These are phyloP conservation scores for Listronotus oregonensis DNA, from an alignment of 1,140 invertebrate genomes.

Conservation along the genomic window DNA sequence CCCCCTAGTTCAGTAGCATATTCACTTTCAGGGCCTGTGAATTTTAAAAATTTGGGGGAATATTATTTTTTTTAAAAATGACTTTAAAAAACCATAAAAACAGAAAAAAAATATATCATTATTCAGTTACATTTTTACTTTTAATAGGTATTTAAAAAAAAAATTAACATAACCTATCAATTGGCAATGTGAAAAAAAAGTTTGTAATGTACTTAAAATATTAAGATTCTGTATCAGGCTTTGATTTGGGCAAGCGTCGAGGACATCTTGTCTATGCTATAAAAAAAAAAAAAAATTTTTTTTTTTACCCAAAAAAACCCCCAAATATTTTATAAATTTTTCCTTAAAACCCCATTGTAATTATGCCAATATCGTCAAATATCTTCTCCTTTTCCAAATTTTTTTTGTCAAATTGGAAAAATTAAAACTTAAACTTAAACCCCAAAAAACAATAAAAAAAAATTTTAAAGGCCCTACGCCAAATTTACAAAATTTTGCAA, in stretches of 20 bases:
- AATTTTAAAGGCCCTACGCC: no score
- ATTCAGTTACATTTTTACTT: no score
- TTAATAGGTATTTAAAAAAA: background rate
- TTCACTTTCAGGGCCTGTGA: constrained; percentile 71
- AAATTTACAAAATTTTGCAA: no score
- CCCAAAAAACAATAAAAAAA: no score
- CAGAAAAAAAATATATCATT: background rate
- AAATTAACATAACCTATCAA: background rate
- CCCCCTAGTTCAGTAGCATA: constrained; percentile 70
- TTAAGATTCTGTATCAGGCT: background rate
- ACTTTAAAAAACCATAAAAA: background rate
- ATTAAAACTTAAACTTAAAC: no score
- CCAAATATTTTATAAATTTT: no score
- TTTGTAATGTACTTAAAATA: background rate
- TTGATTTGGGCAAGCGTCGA: background rate
- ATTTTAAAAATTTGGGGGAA: constrained; percentile 59
- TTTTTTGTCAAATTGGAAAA: no score
- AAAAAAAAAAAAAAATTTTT: no score
- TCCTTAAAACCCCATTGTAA: no score
- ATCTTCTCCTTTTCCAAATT: no score
- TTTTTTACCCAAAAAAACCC: no score
- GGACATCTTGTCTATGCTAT: background rate
- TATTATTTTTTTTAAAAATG: background rate
- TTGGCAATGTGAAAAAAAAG: background rate
- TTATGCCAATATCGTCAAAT: no score